phyloP scores from a whole-genome alignment of 53 echinoderm and acorn worm genomes.

The Paelopatides confundens region DNA sequence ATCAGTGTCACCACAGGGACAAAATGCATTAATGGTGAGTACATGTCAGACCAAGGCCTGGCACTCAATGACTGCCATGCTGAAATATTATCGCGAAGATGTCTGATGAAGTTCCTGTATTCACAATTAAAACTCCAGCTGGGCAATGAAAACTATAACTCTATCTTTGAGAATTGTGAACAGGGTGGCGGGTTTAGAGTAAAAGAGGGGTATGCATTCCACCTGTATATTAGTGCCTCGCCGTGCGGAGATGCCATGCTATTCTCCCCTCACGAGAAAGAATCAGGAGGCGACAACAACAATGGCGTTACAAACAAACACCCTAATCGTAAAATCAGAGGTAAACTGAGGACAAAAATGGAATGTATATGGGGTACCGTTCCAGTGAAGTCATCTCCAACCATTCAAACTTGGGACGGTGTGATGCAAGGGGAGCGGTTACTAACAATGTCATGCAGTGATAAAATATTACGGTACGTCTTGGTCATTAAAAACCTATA shows the following conservation, averaged over 20 bases:
- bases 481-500: no score
- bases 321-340: conserved; percentile 92
- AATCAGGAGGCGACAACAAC: conserved; percentile 49
- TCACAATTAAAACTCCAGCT: conserved; percentile 77
- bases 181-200: conserved; percentile 78
- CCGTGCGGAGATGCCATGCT: conserved; percentile 97
- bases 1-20: conserved; percentile 91
- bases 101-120: conserved; percentile 87
- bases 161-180: conserved; percentile 81
- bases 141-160: conserved; percentile 66
- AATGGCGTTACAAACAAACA: conserved; percentile 73
- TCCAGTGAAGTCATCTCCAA: conserved; percentile 90
- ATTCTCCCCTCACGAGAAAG: conserved; percentile 94
- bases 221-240: conserved; percentile 98
- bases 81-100: conserved; percentile 90
- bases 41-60: conserved; percentile 98
- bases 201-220: conserved; percentile 76
- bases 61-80: conserved; percentile 97
- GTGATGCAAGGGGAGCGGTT: conserved; percentile 92
- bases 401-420: conserved; percentile 98
- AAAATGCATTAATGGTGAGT: conserved; percentile 99
- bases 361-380: conserved; percentile 98
- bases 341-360: conserved; percentile 98
- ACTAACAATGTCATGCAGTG: conserved; percentile 99
- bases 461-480: conserved; percentile 93